Evolutionary conservation across 1,140 invertebrate species (phyloP).

Genomic region (Danaus plexippus): DNA sequence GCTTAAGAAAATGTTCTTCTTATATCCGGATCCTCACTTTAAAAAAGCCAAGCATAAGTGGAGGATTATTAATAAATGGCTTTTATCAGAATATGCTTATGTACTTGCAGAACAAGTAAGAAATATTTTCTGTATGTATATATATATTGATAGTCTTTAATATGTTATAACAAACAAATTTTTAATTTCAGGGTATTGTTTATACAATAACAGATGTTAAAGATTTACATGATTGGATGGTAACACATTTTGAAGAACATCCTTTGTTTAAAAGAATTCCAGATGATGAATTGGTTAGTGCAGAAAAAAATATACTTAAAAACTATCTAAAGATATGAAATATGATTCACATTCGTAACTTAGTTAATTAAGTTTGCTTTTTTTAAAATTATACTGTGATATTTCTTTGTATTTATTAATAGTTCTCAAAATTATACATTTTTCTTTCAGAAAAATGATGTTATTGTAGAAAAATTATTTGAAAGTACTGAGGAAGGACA

Average conservation of each 20-base stretch:
- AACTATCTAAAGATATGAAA: not conserved
- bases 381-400: too few species aligned
- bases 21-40: slow-evolving; percentile 99
- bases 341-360: too few species aligned
- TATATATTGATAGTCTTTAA: slow-evolving; percentile 5
- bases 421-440: not conserved
- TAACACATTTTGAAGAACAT: slow-evolving; percentile 91
- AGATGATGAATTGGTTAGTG: slow-evolving; percentile 82
- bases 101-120: slow-evolving; percentile 85
- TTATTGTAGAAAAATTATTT: slow-evolving; percentile 89
- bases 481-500: slow-evolving; percentile 98
- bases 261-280: slow-evolving; percentile 87
- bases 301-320: slow-evolving; percentile 5
- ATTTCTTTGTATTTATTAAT: too few species aligned
- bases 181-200: slow-evolving; percentile 81
- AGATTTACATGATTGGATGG: slow-evolving; percentile 98
- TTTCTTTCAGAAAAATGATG: slow-evolving; percentile 80
- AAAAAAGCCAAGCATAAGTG: slow-evolving; percentile 99
- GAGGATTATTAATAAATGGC: slow-evolving; percentile 95
- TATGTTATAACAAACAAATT: not conserved
- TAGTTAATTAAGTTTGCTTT: too few species aligned
- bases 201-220: slow-evolving; percentile 99
- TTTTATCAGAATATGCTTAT: slow-evolving; percentile 98
- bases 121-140: slow-evolving; percentile 13
- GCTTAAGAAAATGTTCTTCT: slow-evolving; percentile 98